Evolutionary conservation across 2,888 invertebrate species (phyloP), one percentile per base, ranked within the genome.

Genomic region (Hypolimnas misippus): DNA sequence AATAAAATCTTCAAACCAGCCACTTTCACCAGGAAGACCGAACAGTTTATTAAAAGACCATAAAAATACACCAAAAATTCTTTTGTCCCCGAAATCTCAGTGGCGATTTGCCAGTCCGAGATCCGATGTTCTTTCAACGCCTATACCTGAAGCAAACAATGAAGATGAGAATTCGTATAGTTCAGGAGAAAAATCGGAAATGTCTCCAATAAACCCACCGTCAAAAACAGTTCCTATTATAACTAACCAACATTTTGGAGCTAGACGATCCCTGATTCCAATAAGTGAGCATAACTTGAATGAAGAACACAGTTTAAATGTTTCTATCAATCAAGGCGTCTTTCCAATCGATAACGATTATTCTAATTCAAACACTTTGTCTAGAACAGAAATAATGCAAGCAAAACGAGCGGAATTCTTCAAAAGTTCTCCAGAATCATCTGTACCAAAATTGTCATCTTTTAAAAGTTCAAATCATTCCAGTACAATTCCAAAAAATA

Each of bases 121-220:
- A 73, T 96, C 96, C 19, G 96, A 97, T 76, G 96, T 97, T 57
- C 93, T 97, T 77, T 96, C 97, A 44, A 96, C 96, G 50, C 96
- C 97, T 62, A 97, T 97, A 82, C 95, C 95, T 42, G 97, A 97
- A 92, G 97, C 95, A 71, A 93, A 94, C 75, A 95, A 96, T 76
- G 96, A 96, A 77, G 97, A 97, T 76, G 96, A 96, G 71, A 94
- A 93, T 73, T 93, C 94, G 1, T 93, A 93, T 67, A 93, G 93
- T 73, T 94, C 94, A 16, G 90, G 92, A 31, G 94, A 94, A 75
- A 93, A 92, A 73, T 89, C 86, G 61, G 92, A 91, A 49, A 70
- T 68, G 19, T 81, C 86, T 19, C 82, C 84, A 21, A 78, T 76
- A 56, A 82, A 76, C 74, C 79, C 82, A 74, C 81, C 86, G 69